These are phyloP conservation scores for Manis crassicaudata DNA, from an alignment of 2,797 vertebrate species.

Conservation along the genomic window DNA sequence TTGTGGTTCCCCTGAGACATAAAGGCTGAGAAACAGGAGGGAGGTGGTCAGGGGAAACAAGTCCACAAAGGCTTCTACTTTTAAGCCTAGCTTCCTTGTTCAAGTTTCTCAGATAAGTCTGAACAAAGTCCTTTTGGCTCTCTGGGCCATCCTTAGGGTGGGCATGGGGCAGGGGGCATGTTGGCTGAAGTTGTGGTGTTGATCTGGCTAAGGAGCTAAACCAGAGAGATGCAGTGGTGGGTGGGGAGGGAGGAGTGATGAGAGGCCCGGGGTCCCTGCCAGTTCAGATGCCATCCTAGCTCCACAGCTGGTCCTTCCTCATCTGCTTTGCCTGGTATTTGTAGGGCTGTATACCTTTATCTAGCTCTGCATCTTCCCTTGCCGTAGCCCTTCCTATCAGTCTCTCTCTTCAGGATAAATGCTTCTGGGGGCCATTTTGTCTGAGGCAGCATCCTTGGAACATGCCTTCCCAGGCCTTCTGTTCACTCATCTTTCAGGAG, in stretches of 20 bases:
- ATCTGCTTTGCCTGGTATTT: background rate
- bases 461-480: background rate
- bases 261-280: background rate
- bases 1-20: background rate
- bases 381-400: background rate
- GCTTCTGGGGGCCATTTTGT: constrained; percentile 73
- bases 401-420: constrained; percentile 25
- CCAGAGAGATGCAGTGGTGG: background rate
- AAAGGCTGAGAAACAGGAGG: background rate
- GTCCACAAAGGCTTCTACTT: constrained; percentile 13
- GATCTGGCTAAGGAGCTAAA: background rate
- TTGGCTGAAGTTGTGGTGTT: background rate
- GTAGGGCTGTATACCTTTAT: background rate
- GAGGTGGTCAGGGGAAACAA: background rate
- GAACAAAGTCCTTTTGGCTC: background rate
- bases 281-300: background rate
- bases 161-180: background rate
- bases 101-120: background rate
- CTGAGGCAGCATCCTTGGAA: background rate
- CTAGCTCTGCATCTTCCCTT: background rate
- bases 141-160: background rate
- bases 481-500: background rate
- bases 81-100: background rate
- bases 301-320: background rate
- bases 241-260: background rate